A percentile compares a stretch with the other conserved stretches of the same genome.
Conservation (phyloP, 2,797 vertebrate species). For the Apogon hyalosoma region DNA sequence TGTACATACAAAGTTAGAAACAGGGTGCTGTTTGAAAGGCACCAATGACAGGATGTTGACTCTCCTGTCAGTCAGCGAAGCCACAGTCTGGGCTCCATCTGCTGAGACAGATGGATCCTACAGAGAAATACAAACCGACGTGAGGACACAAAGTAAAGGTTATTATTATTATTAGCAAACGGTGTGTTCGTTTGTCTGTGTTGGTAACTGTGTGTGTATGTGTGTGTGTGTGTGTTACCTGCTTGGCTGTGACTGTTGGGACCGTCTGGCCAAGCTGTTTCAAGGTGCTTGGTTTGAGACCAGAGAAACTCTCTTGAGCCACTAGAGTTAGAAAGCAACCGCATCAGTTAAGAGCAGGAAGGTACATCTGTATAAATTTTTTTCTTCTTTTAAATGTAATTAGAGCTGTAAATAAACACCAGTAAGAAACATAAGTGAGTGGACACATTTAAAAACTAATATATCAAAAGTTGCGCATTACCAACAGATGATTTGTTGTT, state of each 20-base stretch:
- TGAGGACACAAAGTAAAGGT: neutral
- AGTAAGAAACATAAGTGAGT: slow-evolving; percentile 7
- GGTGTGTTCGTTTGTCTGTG: neutral
- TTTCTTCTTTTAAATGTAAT: neutral
- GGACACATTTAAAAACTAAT: neutral
- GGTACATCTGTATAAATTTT: neutral
- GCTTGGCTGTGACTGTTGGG: slow-evolving; percentile 74
- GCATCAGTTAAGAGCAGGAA: slow-evolving; percentile 38
- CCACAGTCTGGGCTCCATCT: slow-evolving; percentile 62
- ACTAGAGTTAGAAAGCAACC: slow-evolving; percentile 76
- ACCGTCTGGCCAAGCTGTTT: slow-evolving; percentile 92
- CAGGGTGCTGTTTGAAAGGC: slow-evolving; percentile 77
- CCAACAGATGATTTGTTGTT: slow-evolving; percentile 53
- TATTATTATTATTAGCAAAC: neutral
- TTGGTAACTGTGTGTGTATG: neutral
- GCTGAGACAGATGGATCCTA: slow-evolving; percentile 64
- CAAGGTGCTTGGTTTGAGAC: slow-evolving; percentile 94
- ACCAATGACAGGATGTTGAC: slow-evolving; percentile 81
- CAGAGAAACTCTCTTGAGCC: slow-evolving; percentile 82
- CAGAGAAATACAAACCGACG: slow-evolving; percentile 10
- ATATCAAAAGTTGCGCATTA: slow-evolving; percentile 31
- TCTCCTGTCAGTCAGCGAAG: slow-evolving; percentile 72
- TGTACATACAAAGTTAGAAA: slow-evolving; percentile 80
- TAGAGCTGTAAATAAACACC: too few species aligned
- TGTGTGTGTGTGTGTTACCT: slow-evolving; percentile 69